Evolutionary conservation across 1,140 invertebrate genomes (phyloP).

Genomic region (Asbolus verrucosus): DNA sequence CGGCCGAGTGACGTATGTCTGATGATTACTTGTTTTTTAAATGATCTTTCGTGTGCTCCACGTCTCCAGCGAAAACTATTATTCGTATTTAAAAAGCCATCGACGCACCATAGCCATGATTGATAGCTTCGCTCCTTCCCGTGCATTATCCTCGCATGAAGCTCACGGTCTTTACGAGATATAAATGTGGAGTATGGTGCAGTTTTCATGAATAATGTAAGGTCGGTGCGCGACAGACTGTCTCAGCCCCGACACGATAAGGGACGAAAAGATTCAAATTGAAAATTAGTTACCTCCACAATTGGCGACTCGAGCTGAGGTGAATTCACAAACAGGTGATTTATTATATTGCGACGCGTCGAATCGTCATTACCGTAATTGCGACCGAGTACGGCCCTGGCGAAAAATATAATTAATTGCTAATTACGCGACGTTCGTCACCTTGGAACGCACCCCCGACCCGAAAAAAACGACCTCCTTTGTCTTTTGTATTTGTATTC

Average conservation of each 20-base stretch:
- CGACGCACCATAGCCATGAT: slow-evolving; percentile 50
- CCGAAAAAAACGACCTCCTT: slow-evolving; percentile 7
- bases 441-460: not conserved
- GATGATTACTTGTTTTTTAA: no score
- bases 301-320: slow-evolving; percentile 47
- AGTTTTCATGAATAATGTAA: slow-evolving; percentile 63
- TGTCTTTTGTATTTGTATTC: slow-evolving; percentile 62
- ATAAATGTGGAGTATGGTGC: slow-evolving; percentile 60
- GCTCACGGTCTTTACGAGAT: slow-evolving; percentile 57
- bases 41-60: no score
- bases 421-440: slow-evolving; percentile 19
- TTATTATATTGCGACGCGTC: slow-evolving; percentile 28
- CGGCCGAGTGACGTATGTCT: no score
- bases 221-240: slow-evolving; percentile 59
- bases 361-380: no score
- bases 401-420: slow-evolving; percentile 16
- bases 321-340: slow-evolving; percentile 50
- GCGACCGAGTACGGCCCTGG: no score
- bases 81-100: slow-evolving; percentile 27
- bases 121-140: slow-evolving; percentile 55
- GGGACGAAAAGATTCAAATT: slow-evolving; percentile 60
- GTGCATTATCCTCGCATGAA: slow-evolving; percentile 49
- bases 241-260: slow-evolving; percentile 54
- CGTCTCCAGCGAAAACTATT: no score
- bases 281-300: slow-evolving; percentile 59